A percentile compares a stretch with the other conserved stretches of the same genome.
Conservation (phyloP, 2,888 invertebrate species). For the Troides helena region DNA sequence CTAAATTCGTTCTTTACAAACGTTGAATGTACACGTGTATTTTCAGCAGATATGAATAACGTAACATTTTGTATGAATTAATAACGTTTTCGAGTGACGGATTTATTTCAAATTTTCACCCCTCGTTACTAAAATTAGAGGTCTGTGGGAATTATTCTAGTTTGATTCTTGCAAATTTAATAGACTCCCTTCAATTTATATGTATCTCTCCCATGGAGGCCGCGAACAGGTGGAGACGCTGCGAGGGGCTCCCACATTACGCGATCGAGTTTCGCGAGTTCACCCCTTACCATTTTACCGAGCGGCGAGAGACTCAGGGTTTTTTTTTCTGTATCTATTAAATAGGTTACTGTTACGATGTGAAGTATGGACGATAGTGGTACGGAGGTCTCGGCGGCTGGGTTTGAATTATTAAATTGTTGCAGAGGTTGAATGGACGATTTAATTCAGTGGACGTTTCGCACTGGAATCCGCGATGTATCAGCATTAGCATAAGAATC, state of each 20-base stretch:
- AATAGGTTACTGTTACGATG: background rate
- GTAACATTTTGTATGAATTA: constrained; percentile 7
- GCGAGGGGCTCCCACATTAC: constrained; percentile 43
- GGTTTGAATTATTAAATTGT: constrained; percentile 64
- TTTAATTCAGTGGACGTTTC: constrained; percentile 48
- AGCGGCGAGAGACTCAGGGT: constrained; percentile 10
- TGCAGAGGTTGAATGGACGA: constrained; percentile 55
- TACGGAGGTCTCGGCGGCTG: constrained; percentile 46
- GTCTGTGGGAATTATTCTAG: constrained; percentile 39
- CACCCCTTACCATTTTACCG: constrained; percentile 34
- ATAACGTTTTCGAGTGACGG: constrained; percentile 14
- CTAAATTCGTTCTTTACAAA: constrained; percentile 16
- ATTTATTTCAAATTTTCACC: constrained; percentile 34
- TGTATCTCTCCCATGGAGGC: constrained; percentile 44
- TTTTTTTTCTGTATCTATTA: constrained; percentile 6
- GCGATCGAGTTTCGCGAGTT: constrained; percentile 48
- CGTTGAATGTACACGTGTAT: background rate
- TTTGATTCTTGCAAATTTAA: constrained; percentile 38
- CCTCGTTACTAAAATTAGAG: constrained; percentile 33
- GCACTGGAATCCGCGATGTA: constrained; percentile 63
- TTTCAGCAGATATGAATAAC: background rate
- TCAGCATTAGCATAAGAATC: constrained; percentile 70
- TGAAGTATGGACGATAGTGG: constrained; percentile 28
- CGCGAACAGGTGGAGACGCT: constrained; percentile 47
- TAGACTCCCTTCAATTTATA: constrained; percentile 38